Base-by-base conservation (phyloP, 2,113 vertebrate genomes). In the Hemiprocne comata region DNA sequence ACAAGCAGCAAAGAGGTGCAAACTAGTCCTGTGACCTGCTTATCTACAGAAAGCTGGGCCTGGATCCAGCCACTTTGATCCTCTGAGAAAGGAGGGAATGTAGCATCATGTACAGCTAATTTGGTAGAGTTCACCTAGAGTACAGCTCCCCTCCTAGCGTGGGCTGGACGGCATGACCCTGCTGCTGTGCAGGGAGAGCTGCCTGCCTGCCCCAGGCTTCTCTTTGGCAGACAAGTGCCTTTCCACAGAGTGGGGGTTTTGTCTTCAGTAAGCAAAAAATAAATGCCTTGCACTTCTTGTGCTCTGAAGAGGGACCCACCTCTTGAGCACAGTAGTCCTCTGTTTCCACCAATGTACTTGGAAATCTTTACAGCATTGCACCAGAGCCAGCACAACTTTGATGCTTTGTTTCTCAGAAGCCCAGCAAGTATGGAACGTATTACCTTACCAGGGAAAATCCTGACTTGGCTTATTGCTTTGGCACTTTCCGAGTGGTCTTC, bases 1-100 rank as follows among this genome's bases (percentile, higher is more conserved):
- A 92, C 92, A 97, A 95, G 97, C 77, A 92, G 93, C 83, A 96
- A 10, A 97, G 91, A 97, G 92, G 97, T 97, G 95, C 89, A 95
- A 97, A 97, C 46, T 69, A 95, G 96, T 97, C 97, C 97, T 97
- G 97, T 98, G 98, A 98, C 97, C 94, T 95, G 90, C 93, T 97
- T 98, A 98, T 98, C 98, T 97, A 48, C 75, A 92, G 91, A 96
- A 95, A 87, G 53, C 97, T 96, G 97, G 98, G 97, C 93, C 78
- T 58, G 15, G 3, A 50, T 98, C 98, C 98, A 98, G 91, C 81
- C 73, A 57, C 97, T 98, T 97, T 98, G 98, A 98, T 98, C 97
- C 92, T 94, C 75, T 6, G 25, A 87, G 97, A 97, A 97, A 95
- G 95, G 89, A 96, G 93, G 94, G 96, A 96, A 94, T 78, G 97